Evolutionary conservation across 2,888 invertebrate species (phyloP), one percentile per base, ranked within the genome.

Genomic region (Timandra comae): DNA sequence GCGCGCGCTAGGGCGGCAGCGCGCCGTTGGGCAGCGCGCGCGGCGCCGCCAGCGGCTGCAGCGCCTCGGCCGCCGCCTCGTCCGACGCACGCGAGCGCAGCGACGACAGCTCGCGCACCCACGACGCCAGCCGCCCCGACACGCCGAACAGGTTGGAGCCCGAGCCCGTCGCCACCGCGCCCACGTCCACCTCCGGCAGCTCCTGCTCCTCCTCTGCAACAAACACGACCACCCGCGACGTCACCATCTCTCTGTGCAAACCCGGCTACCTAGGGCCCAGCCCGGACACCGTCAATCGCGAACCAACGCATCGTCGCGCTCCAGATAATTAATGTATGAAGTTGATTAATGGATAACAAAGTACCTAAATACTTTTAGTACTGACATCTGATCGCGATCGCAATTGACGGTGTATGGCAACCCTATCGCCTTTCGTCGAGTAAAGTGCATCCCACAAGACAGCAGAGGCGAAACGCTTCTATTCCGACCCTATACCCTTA

Each of bases 101-200:
- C 41, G 80, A 77, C 12, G 82, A 76, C 60, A 85, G 69, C 63
- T 84, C 82, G 59, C 82, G 82, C 56, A 84, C 84, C 85, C 85
- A 85, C 44, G 81, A 80, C 39, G 84, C 82, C 26, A 85, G 76
- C 4, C 84, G 79, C 4, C 84, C 84, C 48, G 84, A 81, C 66
- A 84, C 81, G 44, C 84, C 84, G 77, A 85, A 84, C 70, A 84
- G 69, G 63, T 84, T 80, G 24, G 84, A 81, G 28, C 78, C 85
- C 27, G 84, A 84, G 34, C 80, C 84, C 36, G 75, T 77, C 41
- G 77, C 84, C 52, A 81, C 80, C 16, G 85, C 84, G 59, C 84
- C 84, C 58, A 82, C 85, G 65, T 69, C 71, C 67, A 84, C 76
- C 58, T 73, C 80, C 38, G 70, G 60, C 59, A 61, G 33, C 53